A percentile compares a stretch with the other conserved stretches of the same genome.
phyloP scores from a whole-genome alignment of 1,140 invertebrate species.

The Ctenoplectra terminalis region DNA sequence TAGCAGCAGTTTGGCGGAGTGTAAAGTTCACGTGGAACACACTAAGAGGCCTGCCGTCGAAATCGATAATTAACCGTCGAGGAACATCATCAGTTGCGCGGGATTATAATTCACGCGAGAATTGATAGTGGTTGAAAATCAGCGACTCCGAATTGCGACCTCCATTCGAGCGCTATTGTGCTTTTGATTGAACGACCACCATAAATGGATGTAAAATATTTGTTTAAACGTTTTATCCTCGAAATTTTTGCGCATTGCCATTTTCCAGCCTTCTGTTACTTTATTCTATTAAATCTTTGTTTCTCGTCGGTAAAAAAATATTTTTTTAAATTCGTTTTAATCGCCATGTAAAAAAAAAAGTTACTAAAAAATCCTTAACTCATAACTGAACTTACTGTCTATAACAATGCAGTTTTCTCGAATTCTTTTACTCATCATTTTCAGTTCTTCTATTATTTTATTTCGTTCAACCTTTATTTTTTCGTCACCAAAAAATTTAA shows the following conservation, averaged over 20 bases:
- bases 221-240: neutral
- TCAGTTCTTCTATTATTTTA: too few relatives aligned
- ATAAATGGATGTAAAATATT: neutral
- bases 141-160: neutral
- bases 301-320: too few relatives aligned
- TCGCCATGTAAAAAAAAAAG: too few relatives aligned
- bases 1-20: neutral
- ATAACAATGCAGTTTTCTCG: neutral
- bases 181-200: neutral
- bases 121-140: slow-evolving; percentile 3
- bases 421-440: too few relatives aligned
- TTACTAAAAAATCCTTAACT: neutral
- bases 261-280: too few relatives aligned
- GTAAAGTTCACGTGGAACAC: neutral
- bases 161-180: neutral
- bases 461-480: too few relatives aligned
- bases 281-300: too few relatives aligned
- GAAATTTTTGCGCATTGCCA: too few relatives aligned
- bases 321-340: too few relatives aligned
- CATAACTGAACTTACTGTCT: too few relatives aligned
- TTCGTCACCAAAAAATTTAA: too few relatives aligned
- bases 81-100: slow-evolving; percentile 9
- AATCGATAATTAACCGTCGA: slow-evolving; percentile 21
- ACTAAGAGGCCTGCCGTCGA: neutral
- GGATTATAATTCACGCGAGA: slow-evolving; percentile 22